Percentiles rank a stretch among this genome's conserved stretches.
Conservation (phyloP, 2,888 invertebrate genomes). For the Trachelus troglodyta region DNA sequence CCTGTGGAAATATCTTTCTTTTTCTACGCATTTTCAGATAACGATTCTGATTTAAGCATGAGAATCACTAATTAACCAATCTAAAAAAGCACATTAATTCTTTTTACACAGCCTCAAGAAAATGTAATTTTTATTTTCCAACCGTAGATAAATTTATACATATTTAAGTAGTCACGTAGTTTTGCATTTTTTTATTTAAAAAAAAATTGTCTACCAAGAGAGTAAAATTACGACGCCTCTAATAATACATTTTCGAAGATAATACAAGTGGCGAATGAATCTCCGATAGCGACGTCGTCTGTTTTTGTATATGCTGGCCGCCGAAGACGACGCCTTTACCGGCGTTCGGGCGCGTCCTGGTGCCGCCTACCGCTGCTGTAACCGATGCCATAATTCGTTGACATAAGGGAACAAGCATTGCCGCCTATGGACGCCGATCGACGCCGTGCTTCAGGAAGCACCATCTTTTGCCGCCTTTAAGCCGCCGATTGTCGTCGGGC, state of each 20-base stretch:
- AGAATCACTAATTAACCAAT: background rate
- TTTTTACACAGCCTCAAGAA: background rate
- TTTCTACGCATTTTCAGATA: background rate
- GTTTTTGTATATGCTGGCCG: background rate
- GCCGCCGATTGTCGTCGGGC: background rate
- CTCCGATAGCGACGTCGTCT: background rate
- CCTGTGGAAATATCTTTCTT: background rate
- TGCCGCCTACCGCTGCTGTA: background rate
- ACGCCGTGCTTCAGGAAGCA: background rate
- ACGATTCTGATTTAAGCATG: background rate
- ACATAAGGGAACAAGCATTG: background rate
- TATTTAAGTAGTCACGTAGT: background rate
- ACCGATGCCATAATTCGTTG: background rate
- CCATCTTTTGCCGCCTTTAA: background rate
- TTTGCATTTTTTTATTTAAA: background rate
- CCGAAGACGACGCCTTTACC: background rate
- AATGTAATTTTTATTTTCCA: background rate
- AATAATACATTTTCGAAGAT: background rate
- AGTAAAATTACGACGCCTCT: background rate
- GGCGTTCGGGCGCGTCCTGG: background rate
- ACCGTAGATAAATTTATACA: background rate
- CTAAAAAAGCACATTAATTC: background rate
- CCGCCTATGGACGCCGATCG: background rate
- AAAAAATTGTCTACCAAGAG: background rate
- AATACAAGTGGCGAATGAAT: background rate